phyloP scores from a whole-genome alignment of 2,113 vertebrate species.

The Hypocryptadius cinnamomeus region DNA sequence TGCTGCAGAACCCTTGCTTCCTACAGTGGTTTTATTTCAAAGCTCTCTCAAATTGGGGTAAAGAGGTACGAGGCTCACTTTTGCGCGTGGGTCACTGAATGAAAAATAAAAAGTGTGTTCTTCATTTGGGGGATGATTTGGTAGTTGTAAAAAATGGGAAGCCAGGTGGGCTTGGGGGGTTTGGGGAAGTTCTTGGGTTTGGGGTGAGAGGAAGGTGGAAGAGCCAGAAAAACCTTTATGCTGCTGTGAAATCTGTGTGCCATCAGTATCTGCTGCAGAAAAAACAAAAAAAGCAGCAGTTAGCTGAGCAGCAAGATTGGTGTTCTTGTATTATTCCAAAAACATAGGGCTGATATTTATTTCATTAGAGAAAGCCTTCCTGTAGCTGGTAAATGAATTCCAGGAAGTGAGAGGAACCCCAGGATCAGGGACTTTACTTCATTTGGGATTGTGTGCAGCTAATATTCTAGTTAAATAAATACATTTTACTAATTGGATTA shows the following conservation, averaged over 20 bases:
- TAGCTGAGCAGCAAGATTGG: constrained; percentile 7
- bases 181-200: not conserved
- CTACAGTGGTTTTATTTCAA: not conserved
- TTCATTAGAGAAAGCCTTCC: constrained; percentile 45
- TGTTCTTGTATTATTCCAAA: constrained; percentile 27
- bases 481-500: constrained; percentile 77
- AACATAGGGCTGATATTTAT: constrained; percentile 35
- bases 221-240: not conserved
- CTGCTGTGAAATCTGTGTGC: not conserved
- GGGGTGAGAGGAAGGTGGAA: not conserved
- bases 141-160: not conserved
- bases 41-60: not conserved
- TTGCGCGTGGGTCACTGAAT: not conserved
- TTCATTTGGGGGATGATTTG: not conserved
- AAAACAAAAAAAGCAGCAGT: not conserved
- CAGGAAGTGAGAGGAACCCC: not conserved
- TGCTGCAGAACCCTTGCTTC: not conserved
- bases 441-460: constrained; percentile 45
- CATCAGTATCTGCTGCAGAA: not conserved
- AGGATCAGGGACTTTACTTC: constrained; percentile 38
- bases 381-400: constrained; percentile 34
- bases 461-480: constrained; percentile 69
- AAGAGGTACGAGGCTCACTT: not conserved
- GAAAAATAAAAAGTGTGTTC: not conserved
- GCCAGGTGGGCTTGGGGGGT: not conserved